A percentile compares a stretch with the other conserved stretches of the same genome.
These are phyloP conservation scores for Podotricha telesiphe DNA, from an alignment of 2,888 invertebrate genomes.

Conservation along the genomic window DNA sequence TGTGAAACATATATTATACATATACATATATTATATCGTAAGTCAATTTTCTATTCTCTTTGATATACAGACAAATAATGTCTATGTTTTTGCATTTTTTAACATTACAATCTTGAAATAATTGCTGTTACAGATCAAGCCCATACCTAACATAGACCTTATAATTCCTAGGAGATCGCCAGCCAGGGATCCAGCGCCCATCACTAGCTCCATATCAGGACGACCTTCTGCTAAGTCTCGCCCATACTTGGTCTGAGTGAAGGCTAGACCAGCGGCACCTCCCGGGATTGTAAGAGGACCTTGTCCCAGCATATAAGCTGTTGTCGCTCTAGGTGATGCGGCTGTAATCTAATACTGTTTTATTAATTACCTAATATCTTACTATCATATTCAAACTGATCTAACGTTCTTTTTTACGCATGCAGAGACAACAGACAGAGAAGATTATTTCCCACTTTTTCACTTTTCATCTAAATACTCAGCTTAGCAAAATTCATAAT, in stretches of 20 bases:
- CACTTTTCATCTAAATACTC: no score
- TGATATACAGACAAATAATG: no score
- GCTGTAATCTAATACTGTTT: slow-evolving; percentile 59
- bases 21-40: no score
- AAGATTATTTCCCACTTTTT: no score
- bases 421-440: no score
- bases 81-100: no score
- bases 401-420: no score
- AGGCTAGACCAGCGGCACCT: slow-evolving; percentile 90
- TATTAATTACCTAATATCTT: no score
- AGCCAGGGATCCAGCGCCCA: slow-evolving; percentile 90
- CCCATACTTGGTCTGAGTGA: slow-evolving; percentile 86
- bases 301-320: slow-evolving; percentile 85
- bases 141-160: slow-evolving; percentile 83
- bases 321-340: slow-evolving; percentile 80
- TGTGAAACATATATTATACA: no score
- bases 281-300: slow-evolving; percentile 91
- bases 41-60: no score
- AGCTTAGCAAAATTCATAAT: not conserved
- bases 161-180: slow-evolving; percentile 88
- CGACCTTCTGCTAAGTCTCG: slow-evolving; percentile 86
- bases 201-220: slow-evolving; percentile 91
- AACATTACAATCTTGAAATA: no score
- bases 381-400: no score
- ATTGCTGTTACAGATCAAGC: not conserved